Conservation (phyloP, 2,113 vertebrate species). For the Chamaetylas fuelleborni region DNA sequence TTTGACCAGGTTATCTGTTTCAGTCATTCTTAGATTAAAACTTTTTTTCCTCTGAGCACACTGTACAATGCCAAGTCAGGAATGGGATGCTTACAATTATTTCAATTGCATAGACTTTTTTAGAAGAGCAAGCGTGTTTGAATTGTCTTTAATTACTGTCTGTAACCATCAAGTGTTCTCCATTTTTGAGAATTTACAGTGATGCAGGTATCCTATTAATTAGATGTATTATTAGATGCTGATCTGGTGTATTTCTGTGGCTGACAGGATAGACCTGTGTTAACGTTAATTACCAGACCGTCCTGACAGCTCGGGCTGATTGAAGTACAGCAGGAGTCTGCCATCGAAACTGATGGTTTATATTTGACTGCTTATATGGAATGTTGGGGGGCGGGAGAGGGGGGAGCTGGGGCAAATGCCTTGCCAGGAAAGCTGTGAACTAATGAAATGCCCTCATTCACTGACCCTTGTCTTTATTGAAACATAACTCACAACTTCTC, state of each 20-base stretch:
- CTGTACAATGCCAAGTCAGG: neutral
- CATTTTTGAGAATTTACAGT: neutral
- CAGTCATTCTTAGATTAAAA: neutral
- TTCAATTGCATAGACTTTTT: neutral
- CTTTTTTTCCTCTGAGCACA: neutral
- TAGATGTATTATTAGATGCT: neutral
- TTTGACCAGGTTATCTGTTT: neutral
- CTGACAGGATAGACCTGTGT: neutral
- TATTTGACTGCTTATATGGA: neutral
- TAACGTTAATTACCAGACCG: neutral
- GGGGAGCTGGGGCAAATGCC: neutral
- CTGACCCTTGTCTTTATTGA: constrained; percentile 29
- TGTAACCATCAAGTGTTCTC: neutral
- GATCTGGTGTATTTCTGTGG: neutral
- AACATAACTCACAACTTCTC: neutral
- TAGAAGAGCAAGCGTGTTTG: neutral
- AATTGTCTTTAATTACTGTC: neutral
- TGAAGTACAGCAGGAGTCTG: constrained; percentile 18
- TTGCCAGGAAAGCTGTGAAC: neutral
- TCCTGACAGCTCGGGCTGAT: neutral
- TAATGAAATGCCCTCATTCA: neutral
- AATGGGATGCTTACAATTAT: neutral
- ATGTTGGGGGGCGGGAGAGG: fast-evolving
- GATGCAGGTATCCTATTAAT: neutral
- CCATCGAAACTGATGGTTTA: neutral